Base-by-base conservation (phyloP, 2,797 vertebrate genomes). In the Carduelis carduelis region DNA sequence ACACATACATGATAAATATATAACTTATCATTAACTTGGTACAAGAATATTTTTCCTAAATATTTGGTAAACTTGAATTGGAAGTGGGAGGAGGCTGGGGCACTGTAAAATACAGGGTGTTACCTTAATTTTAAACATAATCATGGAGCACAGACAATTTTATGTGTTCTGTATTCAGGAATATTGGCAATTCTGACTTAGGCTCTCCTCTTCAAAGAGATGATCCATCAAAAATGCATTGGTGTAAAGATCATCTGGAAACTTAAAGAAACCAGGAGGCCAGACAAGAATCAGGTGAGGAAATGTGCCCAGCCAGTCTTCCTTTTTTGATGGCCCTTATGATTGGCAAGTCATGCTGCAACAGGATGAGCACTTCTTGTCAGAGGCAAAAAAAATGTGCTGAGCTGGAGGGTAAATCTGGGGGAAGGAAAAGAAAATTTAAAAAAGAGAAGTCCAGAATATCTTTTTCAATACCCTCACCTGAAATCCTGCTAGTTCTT, bases 401-500 rank as follows among this genome's bases (percentile, higher is more conserved):
- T 87, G 52, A 79, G 18, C 8, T 39, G 39, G 24, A 82, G 9
- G 21, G n/a, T 52, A 85, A 83, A 75, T 22, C 4, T 30, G 14
- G 30, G 2, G 10, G 1, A 18, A 19, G 3, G 2, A 4, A 26
- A 53, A 30, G 3, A 15, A 20, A 11, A 6, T 8, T 2, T 6
- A 10, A 9, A 27, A 41, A 18, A 43, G 24, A 3, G 27, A 39
- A 50, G 8, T 64, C 39, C 49, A 72, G 55, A n/a, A 72, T 22
- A 35, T 5, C 2, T 1, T 77, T 77, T 71, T 43, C 10, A 13
- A 53, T 23, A 44, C 1, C 8, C 8, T 57, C 13, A 47, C 34
- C 17, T 39, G 32, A 52, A 71, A 57, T 71, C 16, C 15, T 60
- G 7, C n/a, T 59, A 12, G 8, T 52, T 9, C 1, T 61, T 66